A percentile compares a stretch with the other conserved stretches of the same genome.
Conservation (phyloP, 1,140 invertebrate genomes). For the Heliconius hewitsoni region DNA sequence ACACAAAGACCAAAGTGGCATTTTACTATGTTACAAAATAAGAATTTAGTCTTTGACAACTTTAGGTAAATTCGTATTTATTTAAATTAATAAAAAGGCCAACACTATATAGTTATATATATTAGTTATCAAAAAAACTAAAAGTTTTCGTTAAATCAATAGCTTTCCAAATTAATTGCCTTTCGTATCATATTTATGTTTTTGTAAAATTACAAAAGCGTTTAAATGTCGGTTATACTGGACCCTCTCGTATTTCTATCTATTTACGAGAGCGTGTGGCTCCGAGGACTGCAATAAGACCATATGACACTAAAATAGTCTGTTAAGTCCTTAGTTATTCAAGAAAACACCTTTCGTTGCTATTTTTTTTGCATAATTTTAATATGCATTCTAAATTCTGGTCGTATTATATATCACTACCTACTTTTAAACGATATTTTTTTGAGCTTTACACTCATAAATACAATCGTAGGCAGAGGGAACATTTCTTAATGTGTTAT, state of each 20-base stretch:
- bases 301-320: constrained; percentile 30
- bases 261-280: constrained; percentile 26
- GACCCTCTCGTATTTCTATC: constrained; percentile 15
- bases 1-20: neutral
- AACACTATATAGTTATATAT: too few species aligned
- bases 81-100: too few species aligned
- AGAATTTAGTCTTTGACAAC: neutral
- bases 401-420: too few species aligned
- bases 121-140: neutral
- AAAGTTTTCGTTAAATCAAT: neutral
- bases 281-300: constrained; percentile 24
- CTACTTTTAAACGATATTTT: too few species aligned
- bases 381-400: neutral
- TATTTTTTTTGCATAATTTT: constrained; percentile 12
- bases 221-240: neutral
- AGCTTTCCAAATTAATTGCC: neutral
- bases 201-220: neutral
- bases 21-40: neutral
- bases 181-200: neutral
- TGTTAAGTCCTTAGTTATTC: constrained; percentile 20
- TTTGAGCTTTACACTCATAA: too few species aligned
- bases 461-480: too few species aligned
- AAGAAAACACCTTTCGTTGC: constrained; percentile 4
- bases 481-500: too few species aligned
- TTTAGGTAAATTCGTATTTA: too few species aligned